Evolutionary conservation across 2,113 vertebrate species (phyloP).

Genomic region (Panthera uncia): DNA sequence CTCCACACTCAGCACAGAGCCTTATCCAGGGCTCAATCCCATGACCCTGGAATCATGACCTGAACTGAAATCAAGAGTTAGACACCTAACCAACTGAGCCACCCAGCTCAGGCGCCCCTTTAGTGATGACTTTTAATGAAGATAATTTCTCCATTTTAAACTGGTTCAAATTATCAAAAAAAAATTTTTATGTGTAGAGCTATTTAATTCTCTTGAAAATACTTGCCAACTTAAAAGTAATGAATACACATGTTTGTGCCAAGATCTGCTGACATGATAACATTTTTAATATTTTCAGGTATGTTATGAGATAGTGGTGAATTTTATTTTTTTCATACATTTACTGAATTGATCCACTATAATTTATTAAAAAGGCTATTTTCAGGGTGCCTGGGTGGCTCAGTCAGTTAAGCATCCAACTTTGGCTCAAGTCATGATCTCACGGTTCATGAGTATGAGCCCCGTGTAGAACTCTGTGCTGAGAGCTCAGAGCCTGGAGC

Average conservation of each 20-base stretch:
- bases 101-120: too few relatives aligned
- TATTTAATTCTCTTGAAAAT: background rate
- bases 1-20: too few relatives aligned
- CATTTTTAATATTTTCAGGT: background rate
- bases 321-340: background rate
- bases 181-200: background rate
- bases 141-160: background rate
- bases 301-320: background rate
- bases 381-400: too few relatives aligned
- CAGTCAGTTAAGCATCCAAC: too few relatives aligned
- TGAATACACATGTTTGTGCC: background rate
- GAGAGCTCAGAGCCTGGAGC: too few relatives aligned
- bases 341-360: background rate
- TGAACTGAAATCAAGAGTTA: too few relatives aligned
- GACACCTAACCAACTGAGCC: too few relatives aligned
- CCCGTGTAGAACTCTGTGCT: too few relatives aligned
- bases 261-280: background rate
- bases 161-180: background rate
- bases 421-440: too few relatives aligned
- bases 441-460: too few relatives aligned
- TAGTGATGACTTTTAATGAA: background rate
- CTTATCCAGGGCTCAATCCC: too few relatives aligned
- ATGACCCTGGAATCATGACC: too few relatives aligned
- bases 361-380: background rate
- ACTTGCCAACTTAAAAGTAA: background rate